These are phyloP conservation scores for Carterocephalus palaemon DNA, from an alignment of 2,888 invertebrate genomes.

Conservation along the genomic window DNA sequence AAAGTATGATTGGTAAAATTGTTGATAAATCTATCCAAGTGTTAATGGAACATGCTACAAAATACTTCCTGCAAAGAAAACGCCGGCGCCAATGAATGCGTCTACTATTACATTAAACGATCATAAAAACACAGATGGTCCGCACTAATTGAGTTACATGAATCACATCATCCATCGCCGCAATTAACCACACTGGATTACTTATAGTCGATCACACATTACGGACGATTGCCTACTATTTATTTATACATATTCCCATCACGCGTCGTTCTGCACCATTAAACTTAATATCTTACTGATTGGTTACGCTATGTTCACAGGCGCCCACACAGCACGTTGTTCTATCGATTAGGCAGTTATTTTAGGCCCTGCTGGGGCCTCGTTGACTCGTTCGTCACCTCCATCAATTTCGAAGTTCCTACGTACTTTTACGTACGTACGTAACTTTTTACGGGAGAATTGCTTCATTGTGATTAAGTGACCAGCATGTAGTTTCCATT, in stretches of 20 bases:
- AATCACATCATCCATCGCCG: neutral
- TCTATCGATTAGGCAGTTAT: neutral
- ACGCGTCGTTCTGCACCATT: constrained; percentile 37
- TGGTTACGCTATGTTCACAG: constrained; percentile 36
- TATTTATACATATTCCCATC: constrained; percentile 35
- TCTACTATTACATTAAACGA: too few species aligned
- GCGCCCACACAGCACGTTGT: constrained; percentile 15
- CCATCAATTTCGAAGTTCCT: too few species aligned
- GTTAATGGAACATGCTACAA: too few species aligned
- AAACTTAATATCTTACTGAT: constrained; percentile 36
- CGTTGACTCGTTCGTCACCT: too few species aligned
- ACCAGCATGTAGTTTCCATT: too few species aligned
- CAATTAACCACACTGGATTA: constrained; percentile 1
- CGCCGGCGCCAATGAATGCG: neutral
- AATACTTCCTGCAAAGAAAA: neutral
- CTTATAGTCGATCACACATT: constrained; percentile 1
- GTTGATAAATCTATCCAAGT: too few species aligned
- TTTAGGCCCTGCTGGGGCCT: too few species aligned
- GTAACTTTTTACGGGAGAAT: too few species aligned
- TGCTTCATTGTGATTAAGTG: too few species aligned
- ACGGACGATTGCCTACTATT: neutral
- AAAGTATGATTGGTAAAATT: too few species aligned
- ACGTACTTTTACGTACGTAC: too few species aligned
- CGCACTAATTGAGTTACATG: neutral
- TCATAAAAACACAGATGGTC: constrained; percentile 9